phyloP scores from a whole-genome alignment of 2,888 invertebrate species.

The Lasioglossum pauxillum region DNA sequence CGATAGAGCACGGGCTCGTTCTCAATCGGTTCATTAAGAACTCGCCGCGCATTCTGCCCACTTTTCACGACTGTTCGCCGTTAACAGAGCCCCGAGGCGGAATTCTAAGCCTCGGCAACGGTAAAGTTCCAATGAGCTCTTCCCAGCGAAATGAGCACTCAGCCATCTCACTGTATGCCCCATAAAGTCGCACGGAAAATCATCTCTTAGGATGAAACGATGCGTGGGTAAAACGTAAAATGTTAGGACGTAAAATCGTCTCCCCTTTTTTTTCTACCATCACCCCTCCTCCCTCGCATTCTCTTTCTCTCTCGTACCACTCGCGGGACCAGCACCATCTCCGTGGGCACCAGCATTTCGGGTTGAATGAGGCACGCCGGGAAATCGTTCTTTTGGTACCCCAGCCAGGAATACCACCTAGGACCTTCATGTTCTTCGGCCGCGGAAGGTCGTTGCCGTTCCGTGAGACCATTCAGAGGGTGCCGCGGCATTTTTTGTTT shows the following conservation, averaged over 20 bases:
- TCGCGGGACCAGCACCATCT: slow-evolving; percentile 34
- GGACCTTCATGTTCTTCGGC: slow-evolving; percentile 53
- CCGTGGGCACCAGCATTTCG: slow-evolving; percentile 41
- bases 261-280: slow-evolving; percentile 23
- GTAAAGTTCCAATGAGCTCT: slow-evolving; percentile 64
- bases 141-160: slow-evolving; percentile 67
- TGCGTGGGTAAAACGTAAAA: slow-evolving; percentile 71
- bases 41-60: neutral
- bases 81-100: slow-evolving; percentile 18
- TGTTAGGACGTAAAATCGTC: slow-evolving; percentile 69
- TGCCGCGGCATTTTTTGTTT: slow-evolving; percentile 27
- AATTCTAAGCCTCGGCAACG: slow-evolving; percentile 43
- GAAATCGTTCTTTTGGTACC: slow-evolving; percentile 52
- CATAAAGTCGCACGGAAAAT: slow-evolving; percentile 72
- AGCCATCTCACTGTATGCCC: slow-evolving; percentile 68
- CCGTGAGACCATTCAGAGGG: slow-evolving; percentile 8
- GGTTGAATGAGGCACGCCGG: slow-evolving; percentile 38
- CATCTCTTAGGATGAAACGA: slow-evolving; percentile 74
- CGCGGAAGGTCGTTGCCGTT: slow-evolving; percentile 22
- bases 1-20: neutral
- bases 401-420: slow-evolving; percentile 37
- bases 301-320: slow-evolving; percentile 3
- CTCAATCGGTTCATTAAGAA: slow-evolving; percentile 21
- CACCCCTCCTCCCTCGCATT: neutral
- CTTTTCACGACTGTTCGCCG: slow-evolving; percentile 4